Evolutionary conservation across 2,113 vertebrate species (phyloP).

Genomic region (Gorilla gorilla): DNA sequence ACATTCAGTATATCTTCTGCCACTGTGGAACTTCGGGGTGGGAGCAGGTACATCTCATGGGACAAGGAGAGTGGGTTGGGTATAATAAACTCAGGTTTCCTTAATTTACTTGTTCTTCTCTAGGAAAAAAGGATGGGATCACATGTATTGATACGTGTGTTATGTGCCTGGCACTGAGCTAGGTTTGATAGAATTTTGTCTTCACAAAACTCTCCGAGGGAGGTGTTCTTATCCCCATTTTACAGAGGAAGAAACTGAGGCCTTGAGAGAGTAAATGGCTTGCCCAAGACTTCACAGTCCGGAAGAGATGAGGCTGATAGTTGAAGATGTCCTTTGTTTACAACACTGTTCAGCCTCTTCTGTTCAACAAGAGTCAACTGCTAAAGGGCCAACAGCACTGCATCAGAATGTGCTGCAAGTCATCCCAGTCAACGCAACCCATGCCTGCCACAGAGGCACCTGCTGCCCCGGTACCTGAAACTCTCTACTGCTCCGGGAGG

Average conservation of each 20-base stretch:
- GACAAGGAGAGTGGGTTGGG: neutral
- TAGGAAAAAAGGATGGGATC: neutral
- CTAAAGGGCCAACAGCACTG: neutral
- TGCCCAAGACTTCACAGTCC: neutral
- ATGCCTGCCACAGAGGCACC: neutral
- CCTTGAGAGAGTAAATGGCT: neutral
- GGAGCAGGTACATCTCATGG: neutral
- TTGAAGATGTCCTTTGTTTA: neutral
- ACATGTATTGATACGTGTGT: neutral
- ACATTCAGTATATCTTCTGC: neutral
- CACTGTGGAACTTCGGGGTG: neutral
- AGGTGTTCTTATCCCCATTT: neutral
- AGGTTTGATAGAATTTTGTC: neutral
- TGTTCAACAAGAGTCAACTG: neutral
- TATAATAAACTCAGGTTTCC: neutral
- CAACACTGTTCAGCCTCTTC: neutral
- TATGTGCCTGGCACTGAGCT: neutral
- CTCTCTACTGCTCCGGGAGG: neutral
- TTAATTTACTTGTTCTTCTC: neutral
- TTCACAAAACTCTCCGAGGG: neutral
- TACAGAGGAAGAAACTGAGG: neutral
- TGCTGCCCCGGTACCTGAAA: too few relatives aligned
- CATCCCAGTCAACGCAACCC: neutral
- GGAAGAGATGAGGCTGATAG: neutral
- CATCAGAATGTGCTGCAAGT: neutral